Base-by-base conservation (phyloP, 2,888 invertebrate species). In the Proisotoma minuta region DNA sequence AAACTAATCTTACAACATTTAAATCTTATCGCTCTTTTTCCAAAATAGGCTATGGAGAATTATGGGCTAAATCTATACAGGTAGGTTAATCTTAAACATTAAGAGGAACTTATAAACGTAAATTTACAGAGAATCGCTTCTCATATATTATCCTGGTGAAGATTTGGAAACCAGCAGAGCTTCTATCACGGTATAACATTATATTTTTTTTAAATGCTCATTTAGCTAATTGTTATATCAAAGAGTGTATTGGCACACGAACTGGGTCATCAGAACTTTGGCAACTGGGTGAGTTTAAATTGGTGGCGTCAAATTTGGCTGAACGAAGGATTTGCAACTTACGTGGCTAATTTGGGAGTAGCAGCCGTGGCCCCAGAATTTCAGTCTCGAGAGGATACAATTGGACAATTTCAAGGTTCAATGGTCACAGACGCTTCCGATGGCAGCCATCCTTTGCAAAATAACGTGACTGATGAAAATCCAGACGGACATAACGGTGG, bases 221-320 rank as follows among this genome's bases (percentile, higher is more conserved):
- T 24, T 50, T 23, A 10, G 8, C 22, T 4, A 20, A 24, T 50
- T 50, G 18, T 24, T 18, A 20, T 50, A 5, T 50, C 8, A 5
- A 5, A 54, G 54, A 54, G 40, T 29, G 54, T 54, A 10, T n/a
- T 54, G 10, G 34, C 54, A 3, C 54, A 54, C 40, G 54, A 54
- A 39, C 18, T 54, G 23, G 52, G 28, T n/a, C 52, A 52, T 28
- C 52, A 52, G 18, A 52, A 52, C 28, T 52, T 52, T 28, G 52
- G 52, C 26, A 28, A 52, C 18, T 20, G 4, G 4, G 52, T 52
- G 3, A 27, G 15, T 18, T 15, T 26, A 5, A 28, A 52, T 18
- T 52, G 52, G 52, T 52, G 52, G 52, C 26, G 28, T 3, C 27
- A 52, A 18, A 52, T 52, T 20, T 43, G 43, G 43, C n/a, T 43